Base-by-base conservation (phyloP, 2,113 vertebrate genomes). In the Puntigrus tetrazona region DNA sequence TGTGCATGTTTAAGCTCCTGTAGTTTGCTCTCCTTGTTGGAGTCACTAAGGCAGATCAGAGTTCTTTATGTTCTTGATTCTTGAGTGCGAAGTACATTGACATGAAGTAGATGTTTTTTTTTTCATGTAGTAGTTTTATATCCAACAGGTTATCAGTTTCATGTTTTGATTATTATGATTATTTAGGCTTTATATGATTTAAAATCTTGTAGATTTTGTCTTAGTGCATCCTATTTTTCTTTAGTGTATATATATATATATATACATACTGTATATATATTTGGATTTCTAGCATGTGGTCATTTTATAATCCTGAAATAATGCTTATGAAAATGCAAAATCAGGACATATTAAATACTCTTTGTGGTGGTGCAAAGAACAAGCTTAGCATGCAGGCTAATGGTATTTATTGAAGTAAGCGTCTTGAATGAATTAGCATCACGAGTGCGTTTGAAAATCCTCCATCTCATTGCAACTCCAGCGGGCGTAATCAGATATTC, bases 401-500 rank as follows among this genome's bases (percentile, higher is more conserved):
- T 20, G 22, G 0, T 7, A 25, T n/a, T 80, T 84, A 83, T 74
- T 67, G 75, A 85, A 70, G 50, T 72, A 82, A 81, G 52, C 43
- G 86, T 78, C 83, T 87, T 87, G 83, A 80, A 82, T 85, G 47
- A 87, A 87, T 87, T 87, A 85, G 41, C 78, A 27, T 84, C 78
- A 65, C 20, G 75, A 43, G 47, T 57, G 65, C 76, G 7, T 84
- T 84, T 27, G 65, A 81, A 84, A 87, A 87, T 87, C 83, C 83
- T 87, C 83, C 79, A 84, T 88, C 86, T 86, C 82, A 88, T 84
- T 88, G 87, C 76, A 77, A 84, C 81, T 83, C 81, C 85, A 87
- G 87, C 63, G 88, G 86, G 78, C 76, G 81, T 88, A 86, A 86
- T 85, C 52, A 72, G 88, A 80, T 81, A 86, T 85, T 87, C 87